phyloP scores from a whole-genome alignment of 2,888 invertebrate species.

The Unio delphinus region DNA sequence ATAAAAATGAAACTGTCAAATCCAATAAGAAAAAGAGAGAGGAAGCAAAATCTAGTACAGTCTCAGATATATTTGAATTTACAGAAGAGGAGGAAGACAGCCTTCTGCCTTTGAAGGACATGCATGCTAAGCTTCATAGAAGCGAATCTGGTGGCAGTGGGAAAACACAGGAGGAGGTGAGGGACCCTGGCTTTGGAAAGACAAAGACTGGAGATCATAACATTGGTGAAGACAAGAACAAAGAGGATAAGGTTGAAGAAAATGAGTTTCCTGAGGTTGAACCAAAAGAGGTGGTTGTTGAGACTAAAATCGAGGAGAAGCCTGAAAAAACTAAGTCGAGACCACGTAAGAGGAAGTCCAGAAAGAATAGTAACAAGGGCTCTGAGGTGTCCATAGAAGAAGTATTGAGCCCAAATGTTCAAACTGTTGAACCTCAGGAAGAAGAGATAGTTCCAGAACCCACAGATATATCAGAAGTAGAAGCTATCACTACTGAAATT shows the following conservation, averaged over 20 bases:
- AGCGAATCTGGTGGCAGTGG: constrained; percentile 15
- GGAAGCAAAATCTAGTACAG: constrained; percentile 1
- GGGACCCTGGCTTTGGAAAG: constrained; percentile 17
- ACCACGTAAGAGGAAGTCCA: constrained; percentile 20
- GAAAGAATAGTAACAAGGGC: constrained; percentile 26
- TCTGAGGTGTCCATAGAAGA: constrained; percentile 1
- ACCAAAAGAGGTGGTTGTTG: constrained; percentile 34
- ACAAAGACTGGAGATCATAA: constrained; percentile 27
- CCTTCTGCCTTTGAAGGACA: constrained; percentile 26
- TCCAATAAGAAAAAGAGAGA: constrained; percentile 17
- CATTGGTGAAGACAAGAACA: constrained; percentile 20
- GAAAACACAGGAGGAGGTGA: constrained; percentile 18
- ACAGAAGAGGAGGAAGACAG: constrained; percentile 36
- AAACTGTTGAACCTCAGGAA: background rate
- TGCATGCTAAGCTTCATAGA: constrained; percentile 22
- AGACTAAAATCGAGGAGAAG: constrained; percentile 18
- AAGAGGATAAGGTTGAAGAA: constrained; percentile 27
- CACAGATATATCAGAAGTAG: constrained; percentile 9
- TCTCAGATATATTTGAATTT: constrained; percentile 41
- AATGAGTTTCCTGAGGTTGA: constrained; percentile 34
- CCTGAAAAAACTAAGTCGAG: constrained; percentile 23
- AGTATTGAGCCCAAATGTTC: background rate
- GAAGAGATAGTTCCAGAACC: background rate
- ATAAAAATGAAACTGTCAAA: constrained; percentile 34
- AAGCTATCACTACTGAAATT: too few relatives aligned